A percentile compares a stretch with the other conserved stretches of the same genome.
These are phyloP conservation scores for Diplogasteroides magnus DNA, from an alignment of 1,140 invertebrate genomes.

Conservation along the genomic window DNA sequence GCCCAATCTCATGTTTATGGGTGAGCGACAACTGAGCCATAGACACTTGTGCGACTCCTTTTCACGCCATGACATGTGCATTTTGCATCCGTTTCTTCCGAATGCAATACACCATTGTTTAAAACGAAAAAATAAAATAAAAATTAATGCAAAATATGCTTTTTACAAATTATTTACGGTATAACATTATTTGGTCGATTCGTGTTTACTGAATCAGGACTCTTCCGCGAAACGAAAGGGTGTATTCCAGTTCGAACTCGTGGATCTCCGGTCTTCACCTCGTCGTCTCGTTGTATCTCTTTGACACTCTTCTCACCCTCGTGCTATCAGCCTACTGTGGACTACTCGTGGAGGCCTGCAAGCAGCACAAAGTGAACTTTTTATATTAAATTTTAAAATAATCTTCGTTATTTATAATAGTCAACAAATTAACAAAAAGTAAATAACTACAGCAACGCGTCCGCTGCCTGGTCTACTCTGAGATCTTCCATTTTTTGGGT, in stretches of 20 bases:
- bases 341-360: constrained; percentile 50
- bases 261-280: constrained; percentile 51
- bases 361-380: neutral
- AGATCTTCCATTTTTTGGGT: constrained; percentile 50
- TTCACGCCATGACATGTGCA: too few species aligned
- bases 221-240: constrained; percentile 1
- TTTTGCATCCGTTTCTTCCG: too few species aligned
- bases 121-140: too few species aligned
- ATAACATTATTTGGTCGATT: neutral
- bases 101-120: too few species aligned
- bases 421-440: constrained; percentile 39
- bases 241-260: constrained; percentile 15
- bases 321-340: constrained; percentile 55
- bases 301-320: constrained; percentile 56
- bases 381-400: neutral
- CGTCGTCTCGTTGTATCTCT: constrained; percentile 54
- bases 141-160: too few species aligned
- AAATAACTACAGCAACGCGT: constrained; percentile 41
- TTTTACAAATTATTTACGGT: constrained; percentile 2
- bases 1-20: too few species aligned
- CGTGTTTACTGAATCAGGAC: too few species aligned
- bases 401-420: neutral
- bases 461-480: constrained; percentile 42
- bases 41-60: too few species aligned
- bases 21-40: too few species aligned